These are phyloP conservation scores for Falco berigora DNA, from an alignment of 2,797 vertebrate genomes.

Conservation along the genomic window DNA sequence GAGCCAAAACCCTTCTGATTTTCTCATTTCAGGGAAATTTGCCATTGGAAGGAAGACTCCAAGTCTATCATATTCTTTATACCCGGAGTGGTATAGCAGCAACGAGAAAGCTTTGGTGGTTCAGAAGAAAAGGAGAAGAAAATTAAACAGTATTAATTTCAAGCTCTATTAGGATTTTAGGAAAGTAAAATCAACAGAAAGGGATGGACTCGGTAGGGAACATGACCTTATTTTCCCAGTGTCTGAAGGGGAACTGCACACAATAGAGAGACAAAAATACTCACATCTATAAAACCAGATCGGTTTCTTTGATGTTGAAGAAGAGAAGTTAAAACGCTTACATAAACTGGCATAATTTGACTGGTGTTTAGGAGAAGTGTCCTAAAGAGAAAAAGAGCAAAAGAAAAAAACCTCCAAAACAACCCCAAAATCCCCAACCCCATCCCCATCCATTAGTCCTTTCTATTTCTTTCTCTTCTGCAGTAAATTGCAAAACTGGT, in stretches of 20 bases:
- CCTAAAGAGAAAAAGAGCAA: conserved; percentile 2
- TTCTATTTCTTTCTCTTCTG: background rate
- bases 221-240: conserved; percentile 34
- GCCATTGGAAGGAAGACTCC: background rate
- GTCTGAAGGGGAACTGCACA: conserved; percentile 27
- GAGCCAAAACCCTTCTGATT: background rate
- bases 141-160: conserved; percentile 54
- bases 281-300: background rate
- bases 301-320: conserved; percentile 6
- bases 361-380: conserved; percentile 3
- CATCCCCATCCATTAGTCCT: background rate
- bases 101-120: background rate
- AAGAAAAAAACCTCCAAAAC: background rate
- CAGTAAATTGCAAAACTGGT: background rate
- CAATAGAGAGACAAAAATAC: conserved; percentile 39
- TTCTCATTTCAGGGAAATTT: background rate
- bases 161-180: conserved; percentile 61
- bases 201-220: conserved; percentile 40
- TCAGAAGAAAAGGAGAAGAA: background rate
- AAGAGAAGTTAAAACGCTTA: conserved; percentile 35
- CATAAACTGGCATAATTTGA: background rate
- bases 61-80: background rate
- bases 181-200: conserved; percentile 59
- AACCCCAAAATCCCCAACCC: background rate
- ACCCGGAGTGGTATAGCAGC: background rate